These are phyloP conservation scores for Atherix ibis DNA, from an alignment of 2,888 invertebrate genomes.

Conservation along the genomic window DNA sequence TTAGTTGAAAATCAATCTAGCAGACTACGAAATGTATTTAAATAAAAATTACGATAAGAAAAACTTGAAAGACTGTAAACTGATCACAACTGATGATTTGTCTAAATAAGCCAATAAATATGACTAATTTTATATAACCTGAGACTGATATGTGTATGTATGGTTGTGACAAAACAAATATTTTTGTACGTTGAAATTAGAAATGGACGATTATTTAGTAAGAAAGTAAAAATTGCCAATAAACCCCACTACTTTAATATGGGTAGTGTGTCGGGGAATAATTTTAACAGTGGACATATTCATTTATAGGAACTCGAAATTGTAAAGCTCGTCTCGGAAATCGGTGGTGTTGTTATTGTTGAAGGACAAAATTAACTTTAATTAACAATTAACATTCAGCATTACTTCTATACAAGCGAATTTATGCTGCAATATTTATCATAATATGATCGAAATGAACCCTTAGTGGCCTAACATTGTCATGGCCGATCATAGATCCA, in stretches of 20 bases:
- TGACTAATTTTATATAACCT: not conserved
- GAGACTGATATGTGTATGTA: not conserved
- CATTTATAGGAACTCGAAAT: slow-evolving; percentile 7
- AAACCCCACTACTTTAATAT: no score
- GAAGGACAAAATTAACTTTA: slow-evolving; percentile 38
- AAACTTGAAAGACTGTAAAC: no score
- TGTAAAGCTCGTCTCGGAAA: slow-evolving; percentile 21
- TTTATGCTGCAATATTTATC: slow-evolving; percentile 19
- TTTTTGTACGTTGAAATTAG: not conserved
- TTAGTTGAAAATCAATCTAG: not conserved
- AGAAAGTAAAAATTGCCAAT: no score
- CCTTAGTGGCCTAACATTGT: slow-evolving; percentile 19
- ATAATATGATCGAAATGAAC: slow-evolving; percentile 8
- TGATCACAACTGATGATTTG: no score
- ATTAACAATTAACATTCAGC: slow-evolving; percentile 32
- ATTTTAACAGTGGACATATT: no score
- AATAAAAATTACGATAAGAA: not conserved
- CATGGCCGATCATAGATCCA: slow-evolving; percentile 17
- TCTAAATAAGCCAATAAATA: no score
- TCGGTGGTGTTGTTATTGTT: slow-evolving; percentile 36
- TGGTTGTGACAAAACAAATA: not conserved
- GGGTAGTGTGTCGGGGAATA: no score
- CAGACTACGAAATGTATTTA: not conserved
- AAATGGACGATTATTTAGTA: not conserved
- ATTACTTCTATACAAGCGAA: slow-evolving; percentile 21